phyloP scores from a whole-genome alignment of 2,797 vertebrate species.

The Tangara arthus region DNA sequence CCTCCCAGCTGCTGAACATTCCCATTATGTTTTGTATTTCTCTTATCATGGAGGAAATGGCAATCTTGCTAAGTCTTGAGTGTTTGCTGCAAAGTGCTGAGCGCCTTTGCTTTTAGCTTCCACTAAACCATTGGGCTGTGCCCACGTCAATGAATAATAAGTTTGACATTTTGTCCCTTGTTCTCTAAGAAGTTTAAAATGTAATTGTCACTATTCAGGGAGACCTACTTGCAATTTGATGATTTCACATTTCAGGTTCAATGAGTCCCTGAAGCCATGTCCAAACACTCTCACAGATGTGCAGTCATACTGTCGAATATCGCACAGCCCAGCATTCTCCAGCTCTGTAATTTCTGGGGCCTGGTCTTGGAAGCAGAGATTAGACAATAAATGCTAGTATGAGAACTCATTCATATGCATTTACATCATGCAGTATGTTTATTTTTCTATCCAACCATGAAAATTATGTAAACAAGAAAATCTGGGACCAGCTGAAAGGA shows the following conservation, averaged over 20 bases:
- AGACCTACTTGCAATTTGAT: slow-evolving; percentile 84
- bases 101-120: slow-evolving; percentile 10
- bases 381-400: background rate
- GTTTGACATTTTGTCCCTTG: background rate
- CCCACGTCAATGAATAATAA: background rate
- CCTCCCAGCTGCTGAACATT: background rate
- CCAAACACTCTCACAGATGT: slow-evolving; percentile 79
- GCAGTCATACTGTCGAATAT: slow-evolving; percentile 81
- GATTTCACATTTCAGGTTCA: slow-evolving; percentile 88
- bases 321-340: slow-evolving; percentile 84
- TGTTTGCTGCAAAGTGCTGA: background rate
- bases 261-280: slow-evolving; percentile 82
- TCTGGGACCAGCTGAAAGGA: background rate
- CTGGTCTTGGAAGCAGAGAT: slow-evolving; percentile 79
- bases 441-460: background rate
- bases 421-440: background rate
- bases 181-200: background rate
- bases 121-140: background rate
- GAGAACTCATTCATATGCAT: background rate
- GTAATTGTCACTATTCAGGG: background rate
- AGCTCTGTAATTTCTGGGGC: slow-evolving; percentile 85
- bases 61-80: background rate
- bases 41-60: background rate
- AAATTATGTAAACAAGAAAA: background rate
- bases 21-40: slow-evolving; percentile 19